Evolutionary conservation across 2,888 invertebrate genomes (phyloP).

Genomic region (Habroteleia sp.): DNA sequence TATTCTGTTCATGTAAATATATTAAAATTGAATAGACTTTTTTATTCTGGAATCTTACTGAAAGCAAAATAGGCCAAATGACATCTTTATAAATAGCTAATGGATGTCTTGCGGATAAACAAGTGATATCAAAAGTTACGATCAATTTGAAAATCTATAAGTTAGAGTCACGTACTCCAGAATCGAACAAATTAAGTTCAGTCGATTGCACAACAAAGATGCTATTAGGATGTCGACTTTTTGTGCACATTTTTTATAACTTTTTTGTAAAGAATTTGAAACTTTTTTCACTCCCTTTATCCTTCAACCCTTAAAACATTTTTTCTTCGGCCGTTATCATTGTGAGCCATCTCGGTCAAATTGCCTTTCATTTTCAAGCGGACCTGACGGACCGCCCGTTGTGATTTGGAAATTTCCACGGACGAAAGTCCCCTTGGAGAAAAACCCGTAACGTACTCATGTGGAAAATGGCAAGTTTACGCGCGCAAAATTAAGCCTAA

Average conservation of each 20-base stretch:
- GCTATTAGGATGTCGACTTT: conserved; percentile 23
- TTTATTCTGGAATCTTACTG: too few species aligned
- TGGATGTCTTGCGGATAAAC: neutral
- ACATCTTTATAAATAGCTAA: neutral
- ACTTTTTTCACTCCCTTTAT: conserved; percentile 14
- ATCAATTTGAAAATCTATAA: conserved; percentile 7
- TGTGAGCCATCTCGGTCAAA: conserved; percentile 22
- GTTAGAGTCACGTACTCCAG: conserved; percentile 1
- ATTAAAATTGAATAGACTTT: too few species aligned
- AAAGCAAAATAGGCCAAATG: neutral
- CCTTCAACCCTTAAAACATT: conserved; percentile 14
- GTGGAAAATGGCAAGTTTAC: conserved; percentile 52
- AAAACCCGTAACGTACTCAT: conserved; percentile 15
- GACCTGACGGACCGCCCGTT: conserved; percentile 36
- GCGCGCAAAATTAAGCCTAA: conserved; percentile 55
- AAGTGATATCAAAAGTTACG: neutral
- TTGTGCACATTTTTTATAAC: conserved; percentile 23
- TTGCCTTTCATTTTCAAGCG: conserved; percentile 35
- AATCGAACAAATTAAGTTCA: conserved; percentile 20
- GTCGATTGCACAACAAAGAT: conserved; percentile 25
- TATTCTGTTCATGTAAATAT: too few species aligned
- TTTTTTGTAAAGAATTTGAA: conserved; percentile 34
- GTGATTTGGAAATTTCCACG: conserved; percentile 52
- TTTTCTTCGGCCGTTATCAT: conserved; percentile 34
- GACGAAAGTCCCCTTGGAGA: conserved; percentile 9